These are phyloP conservation scores for Mercenaria mercenaria DNA, from an alignment of 1,140 invertebrate genomes.

Conservation along the genomic window DNA sequence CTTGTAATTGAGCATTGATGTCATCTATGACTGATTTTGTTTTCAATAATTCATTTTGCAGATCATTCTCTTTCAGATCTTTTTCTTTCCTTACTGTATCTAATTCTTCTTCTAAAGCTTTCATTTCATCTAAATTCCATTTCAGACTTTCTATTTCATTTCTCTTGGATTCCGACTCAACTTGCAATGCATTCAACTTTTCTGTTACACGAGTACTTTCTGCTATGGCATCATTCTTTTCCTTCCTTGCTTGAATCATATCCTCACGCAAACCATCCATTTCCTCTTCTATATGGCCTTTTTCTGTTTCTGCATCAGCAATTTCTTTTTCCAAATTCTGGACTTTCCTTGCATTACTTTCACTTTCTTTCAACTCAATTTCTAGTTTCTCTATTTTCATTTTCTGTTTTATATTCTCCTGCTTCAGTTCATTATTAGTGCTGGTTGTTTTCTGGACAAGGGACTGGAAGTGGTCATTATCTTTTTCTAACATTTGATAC, in stretches of 20 bases:
- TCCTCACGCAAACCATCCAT: slow-evolving; percentile 81
- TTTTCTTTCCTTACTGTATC: slow-evolving; percentile 63
- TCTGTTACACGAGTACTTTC: slow-evolving; percentile 27
- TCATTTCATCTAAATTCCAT: slow-evolving; percentile 81
- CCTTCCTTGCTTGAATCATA: slow-evolving; percentile 68
- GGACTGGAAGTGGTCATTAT: slow-evolving; percentile 92
- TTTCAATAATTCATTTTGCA: slow-evolving; percentile 26
- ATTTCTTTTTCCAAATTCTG: slow-evolving; percentile 52
- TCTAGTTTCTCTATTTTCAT: slow-evolving; percentile 64
- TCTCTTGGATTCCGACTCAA: slow-evolving; percentile 59
- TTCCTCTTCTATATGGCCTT: slow-evolving; percentile 77
- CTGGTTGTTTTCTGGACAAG: slow-evolving; percentile 84
- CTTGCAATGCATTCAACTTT: slow-evolving; percentile 28
- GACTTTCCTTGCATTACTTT: slow-evolving; percentile 36
- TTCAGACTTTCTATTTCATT: slow-evolving; percentile 77
- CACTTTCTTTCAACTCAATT: slow-evolving; percentile 45
- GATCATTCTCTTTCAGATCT: background rate
- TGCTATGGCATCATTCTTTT: slow-evolving; percentile 57
- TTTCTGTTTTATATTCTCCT: slow-evolving; percentile 58
- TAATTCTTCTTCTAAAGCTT: slow-evolving; percentile 79
- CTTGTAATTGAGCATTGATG: slow-evolving; percentile 2
- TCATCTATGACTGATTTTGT: slow-evolving; percentile 21
- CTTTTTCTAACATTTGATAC: slow-evolving; percentile 91
- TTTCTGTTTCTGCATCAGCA: slow-evolving; percentile 71
- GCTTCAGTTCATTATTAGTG: slow-evolving; percentile 86